These are phyloP conservation scores for Puntigrus tetrazona DNA, from an alignment of 2,113 vertebrate genomes.

Conservation along the genomic window DNA sequence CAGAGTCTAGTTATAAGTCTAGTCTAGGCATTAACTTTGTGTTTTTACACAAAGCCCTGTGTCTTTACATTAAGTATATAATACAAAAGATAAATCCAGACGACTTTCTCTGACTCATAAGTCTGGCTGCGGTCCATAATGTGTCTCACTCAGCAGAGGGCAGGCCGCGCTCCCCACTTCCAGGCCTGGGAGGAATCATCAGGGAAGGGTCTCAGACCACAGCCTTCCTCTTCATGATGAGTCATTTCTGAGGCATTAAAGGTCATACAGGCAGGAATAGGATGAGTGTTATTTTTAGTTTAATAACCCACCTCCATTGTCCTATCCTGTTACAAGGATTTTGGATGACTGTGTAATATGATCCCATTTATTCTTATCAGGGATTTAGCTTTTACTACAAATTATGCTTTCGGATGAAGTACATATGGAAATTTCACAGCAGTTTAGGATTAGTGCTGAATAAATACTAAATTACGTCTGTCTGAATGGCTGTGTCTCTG, in stretches of 20 bases:
- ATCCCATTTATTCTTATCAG: neutral
- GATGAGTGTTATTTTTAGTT: constrained; percentile 53
- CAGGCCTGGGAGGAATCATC: constrained; percentile 41
- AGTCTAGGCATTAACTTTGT: neutral
- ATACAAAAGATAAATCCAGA: constrained; percentile 9
- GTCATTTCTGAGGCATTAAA: constrained; percentile 50
- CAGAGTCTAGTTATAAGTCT: neutral
- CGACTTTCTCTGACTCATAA: constrained; percentile 42
- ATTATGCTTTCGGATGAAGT: neutral
- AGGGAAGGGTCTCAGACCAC: constrained; percentile 55
- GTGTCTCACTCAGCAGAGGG: constrained; percentile 48
- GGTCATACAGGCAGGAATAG: constrained; percentile 56
- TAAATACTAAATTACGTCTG: neutral
- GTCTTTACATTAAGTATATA: constrained; percentile 21
- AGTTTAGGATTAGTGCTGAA: neutral
- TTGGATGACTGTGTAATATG: neutral
- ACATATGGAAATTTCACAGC: neutral
- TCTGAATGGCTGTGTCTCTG: neutral
- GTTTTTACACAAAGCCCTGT: neutral
- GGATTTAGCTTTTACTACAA: neutral
- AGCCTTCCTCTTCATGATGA: constrained; percentile 55
- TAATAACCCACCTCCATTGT: constrained; percentile 28
- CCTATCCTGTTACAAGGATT: constrained; percentile 14
- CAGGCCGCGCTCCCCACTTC: constrained; percentile 46
- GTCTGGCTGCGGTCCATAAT: constrained; percentile 35